Evolutionary conservation across 1,140 invertebrate genomes (phyloP).

Genomic region (Aporrectodea caliginosa): DNA sequence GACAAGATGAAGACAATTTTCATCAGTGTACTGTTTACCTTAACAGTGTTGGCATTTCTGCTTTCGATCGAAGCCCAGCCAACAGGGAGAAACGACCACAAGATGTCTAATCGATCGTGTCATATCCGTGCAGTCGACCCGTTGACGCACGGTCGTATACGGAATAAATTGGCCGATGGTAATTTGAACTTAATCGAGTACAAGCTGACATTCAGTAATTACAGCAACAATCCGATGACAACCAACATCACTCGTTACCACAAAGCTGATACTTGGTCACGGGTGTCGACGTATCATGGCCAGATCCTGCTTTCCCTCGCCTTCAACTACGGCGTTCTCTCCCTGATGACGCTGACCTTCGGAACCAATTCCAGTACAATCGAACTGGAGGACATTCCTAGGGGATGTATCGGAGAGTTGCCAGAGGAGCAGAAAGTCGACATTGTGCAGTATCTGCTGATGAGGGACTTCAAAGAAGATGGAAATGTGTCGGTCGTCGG

Average conservation of each 20-base stretch:
- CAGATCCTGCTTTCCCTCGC: slow-evolving; percentile 49
- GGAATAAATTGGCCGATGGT: slow-evolving; percentile 6
- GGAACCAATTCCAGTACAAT: slow-evolving; percentile 33
- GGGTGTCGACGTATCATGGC: slow-evolving; percentile 45
- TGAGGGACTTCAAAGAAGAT: slow-evolving; percentile 38
- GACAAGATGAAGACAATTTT: no score
- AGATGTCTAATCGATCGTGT: no score
- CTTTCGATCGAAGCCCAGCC: no score
- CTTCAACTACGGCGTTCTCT: slow-evolving; percentile 51
- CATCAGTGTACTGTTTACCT: no score
- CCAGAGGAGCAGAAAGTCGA: slow-evolving; percentile 37
- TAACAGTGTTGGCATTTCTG: no score
- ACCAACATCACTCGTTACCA: slow-evolving; percentile 10
- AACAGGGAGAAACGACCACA: no score
- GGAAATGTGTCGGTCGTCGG: slow-evolving; percentile 9
- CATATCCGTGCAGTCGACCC: neutral
- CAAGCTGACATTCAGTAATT: slow-evolving; percentile 26
- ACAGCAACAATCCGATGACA: slow-evolving; percentile 27
- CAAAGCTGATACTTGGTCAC: slow-evolving; percentile 40
- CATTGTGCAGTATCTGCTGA: slow-evolving; percentile 39
- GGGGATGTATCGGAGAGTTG: slow-evolving; percentile 44
- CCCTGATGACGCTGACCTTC: slow-evolving; percentile 44
- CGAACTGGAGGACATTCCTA: slow-evolving; percentile 39
- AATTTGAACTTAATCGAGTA: slow-evolving; percentile 30
- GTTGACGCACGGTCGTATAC: neutral